Conservation (phyloP, 1,140 invertebrate species). For the Pseudomyrmex pallidus region DNA sequence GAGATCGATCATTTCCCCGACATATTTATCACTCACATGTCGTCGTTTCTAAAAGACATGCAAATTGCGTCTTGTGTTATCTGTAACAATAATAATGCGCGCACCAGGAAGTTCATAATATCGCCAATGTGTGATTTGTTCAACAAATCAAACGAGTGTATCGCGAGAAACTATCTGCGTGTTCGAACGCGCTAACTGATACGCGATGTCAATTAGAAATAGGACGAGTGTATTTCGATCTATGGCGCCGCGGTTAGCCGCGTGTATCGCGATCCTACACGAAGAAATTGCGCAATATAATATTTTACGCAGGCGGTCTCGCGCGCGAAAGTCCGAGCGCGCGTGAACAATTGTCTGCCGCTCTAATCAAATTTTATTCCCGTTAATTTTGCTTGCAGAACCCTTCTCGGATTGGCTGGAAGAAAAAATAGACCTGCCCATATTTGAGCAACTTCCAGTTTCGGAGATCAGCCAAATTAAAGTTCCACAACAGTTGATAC, state of each 20-base stretch:
- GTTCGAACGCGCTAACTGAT: not conserved
- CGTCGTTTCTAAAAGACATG: not conserved
- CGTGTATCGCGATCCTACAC: not conserved
- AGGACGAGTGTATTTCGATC: slow-evolving; percentile 2
- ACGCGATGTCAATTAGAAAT: slow-evolving; percentile 46
- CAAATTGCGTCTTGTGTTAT: slow-evolving; percentile 32
- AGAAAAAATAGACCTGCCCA: slow-evolving; percentile 89
- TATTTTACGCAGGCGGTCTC: not conserved
- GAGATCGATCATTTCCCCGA: slow-evolving; percentile 11
- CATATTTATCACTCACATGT: not conserved
- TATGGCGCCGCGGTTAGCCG: not conserved
- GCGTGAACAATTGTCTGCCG: not conserved
- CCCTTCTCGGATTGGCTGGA: slow-evolving; percentile 89
- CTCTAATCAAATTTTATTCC: slow-evolving; percentile 28
- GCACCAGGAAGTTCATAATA: slow-evolving; percentile 39
- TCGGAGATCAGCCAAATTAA: slow-evolving; percentile 85
- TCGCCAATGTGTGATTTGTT: slow-evolving; percentile 35
- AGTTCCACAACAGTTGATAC: slow-evolving; percentile 13
- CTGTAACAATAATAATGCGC: slow-evolving; percentile 5
- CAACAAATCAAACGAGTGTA: slow-evolving; percentile 10
- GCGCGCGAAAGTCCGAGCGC: not conserved
- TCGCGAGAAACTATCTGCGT: slow-evolving; percentile 9
- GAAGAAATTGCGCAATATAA: slow-evolving; percentile 20
- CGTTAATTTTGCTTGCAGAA: slow-evolving; percentile 86
- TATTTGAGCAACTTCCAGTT: slow-evolving; percentile 88